A percentile compares a stretch with the other conserved stretches of the same genome.
Evolutionary conservation across 2,888 invertebrate species (phyloP).

Genomic region (Clanis bilineata): DNA sequence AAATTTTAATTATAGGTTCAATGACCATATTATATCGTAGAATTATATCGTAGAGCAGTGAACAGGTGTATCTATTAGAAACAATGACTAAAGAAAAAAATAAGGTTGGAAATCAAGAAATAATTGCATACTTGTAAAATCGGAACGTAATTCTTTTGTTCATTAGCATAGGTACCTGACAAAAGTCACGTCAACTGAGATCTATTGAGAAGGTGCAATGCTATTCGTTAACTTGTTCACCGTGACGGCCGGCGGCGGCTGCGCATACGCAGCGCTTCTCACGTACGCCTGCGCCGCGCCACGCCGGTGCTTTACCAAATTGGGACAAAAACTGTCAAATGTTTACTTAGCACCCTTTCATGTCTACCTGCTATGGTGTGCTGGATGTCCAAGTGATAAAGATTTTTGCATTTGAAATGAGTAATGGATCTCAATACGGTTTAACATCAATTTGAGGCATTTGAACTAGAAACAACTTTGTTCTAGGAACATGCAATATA

Average conservation of each 20-base stretch:
- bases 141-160: background rate
- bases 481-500: too few species aligned
- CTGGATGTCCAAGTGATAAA: background rate
- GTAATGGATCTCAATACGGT: too few species aligned
- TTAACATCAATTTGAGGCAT: too few species aligned
- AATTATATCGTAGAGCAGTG: too few species aligned
- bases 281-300: background rate
- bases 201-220: background rate
- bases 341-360: background rate
- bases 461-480: too few species aligned
- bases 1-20: too few species aligned
- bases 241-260: background rate
- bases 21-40: too few species aligned
- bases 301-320: background rate
- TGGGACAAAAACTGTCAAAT: background rate
- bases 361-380: background rate
- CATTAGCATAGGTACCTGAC: background rate
- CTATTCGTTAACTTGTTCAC: background rate
- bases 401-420: too few species aligned
- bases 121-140: background rate
- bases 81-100: too few species aligned
- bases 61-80: too few species aligned
- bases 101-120: too few species aligned
- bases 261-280: background rate
- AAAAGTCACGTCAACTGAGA: background rate